phyloP scores from a whole-genome alignment of 2,113 vertebrate genomes.

The Sebastes fasciatus region DNA sequence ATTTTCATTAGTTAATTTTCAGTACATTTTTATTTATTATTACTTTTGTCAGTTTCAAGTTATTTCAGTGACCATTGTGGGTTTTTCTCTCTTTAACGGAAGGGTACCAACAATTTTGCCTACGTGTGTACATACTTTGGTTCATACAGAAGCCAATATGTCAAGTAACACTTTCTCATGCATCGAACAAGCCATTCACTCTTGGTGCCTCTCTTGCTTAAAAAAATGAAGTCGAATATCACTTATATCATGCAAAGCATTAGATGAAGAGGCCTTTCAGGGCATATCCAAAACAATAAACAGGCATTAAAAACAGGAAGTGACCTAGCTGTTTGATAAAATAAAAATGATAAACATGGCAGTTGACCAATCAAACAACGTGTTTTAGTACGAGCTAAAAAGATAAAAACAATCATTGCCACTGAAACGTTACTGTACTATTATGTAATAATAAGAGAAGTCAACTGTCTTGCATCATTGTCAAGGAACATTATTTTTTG shows the following conservation, averaged over 20 bases:
- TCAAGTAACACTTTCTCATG: conserved; percentile 28
- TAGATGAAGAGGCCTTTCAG: neutral
- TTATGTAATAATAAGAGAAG: conserved; percentile 35
- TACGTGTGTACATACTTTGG: no score
- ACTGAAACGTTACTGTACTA: neutral
- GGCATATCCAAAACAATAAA: conserved; percentile 21
- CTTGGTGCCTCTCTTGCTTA: neutral
- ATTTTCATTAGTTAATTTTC: no score
- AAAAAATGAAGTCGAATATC: neutral
- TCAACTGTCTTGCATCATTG: conserved; percentile 80
- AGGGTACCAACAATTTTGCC: no score
- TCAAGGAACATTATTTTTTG: conserved; percentile 37
- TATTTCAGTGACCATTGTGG: no score
- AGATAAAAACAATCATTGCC: neutral
- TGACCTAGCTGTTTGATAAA: neutral
- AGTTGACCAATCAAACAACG: conserved; percentile 73
- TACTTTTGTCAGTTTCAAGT: no score
- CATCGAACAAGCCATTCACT: conserved; percentile 43
- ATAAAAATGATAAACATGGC: conserved; percentile 74
- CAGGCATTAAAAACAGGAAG: conserved; percentile 15
- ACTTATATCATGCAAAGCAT: rapidly evolving
- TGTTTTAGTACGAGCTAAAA: neutral
- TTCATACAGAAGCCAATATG: conserved; percentile 1
- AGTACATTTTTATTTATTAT: no score
- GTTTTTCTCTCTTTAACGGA: no score